These are phyloP conservation scores for Cyanoderma ruficeps DNA, from an alignment of 2,113 vertebrate genomes.

Conservation along the genomic window DNA sequence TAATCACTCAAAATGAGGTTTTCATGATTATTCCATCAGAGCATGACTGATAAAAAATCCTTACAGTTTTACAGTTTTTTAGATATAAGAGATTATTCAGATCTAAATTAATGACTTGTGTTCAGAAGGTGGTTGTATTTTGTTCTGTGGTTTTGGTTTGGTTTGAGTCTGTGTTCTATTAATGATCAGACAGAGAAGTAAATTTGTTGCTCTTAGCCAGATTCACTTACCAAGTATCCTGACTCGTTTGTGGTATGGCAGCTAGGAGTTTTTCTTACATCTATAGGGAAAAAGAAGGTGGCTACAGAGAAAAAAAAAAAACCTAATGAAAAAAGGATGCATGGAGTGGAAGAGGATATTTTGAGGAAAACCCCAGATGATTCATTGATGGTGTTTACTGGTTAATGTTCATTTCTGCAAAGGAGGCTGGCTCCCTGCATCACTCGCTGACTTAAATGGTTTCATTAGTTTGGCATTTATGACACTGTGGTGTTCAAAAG, in stretches of 20 bases:
- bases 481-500: not conserved
- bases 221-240: not conserved
- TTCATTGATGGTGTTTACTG: not conserved
- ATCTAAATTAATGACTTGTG: not conserved
- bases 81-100: not conserved
- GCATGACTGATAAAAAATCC: not conserved
- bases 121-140: not conserved
- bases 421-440: not conserved
- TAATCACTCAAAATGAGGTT: not conserved
- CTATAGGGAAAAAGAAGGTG: not conserved
- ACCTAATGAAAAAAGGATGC: not conserved
- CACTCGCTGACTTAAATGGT: not conserved
- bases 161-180: not conserved
- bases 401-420: not conserved
- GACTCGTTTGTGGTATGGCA: not conserved
- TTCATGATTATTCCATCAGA: not conserved
- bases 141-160: not conserved
- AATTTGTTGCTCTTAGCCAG: not conserved
- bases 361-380: not conserved
- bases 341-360: not conserved
- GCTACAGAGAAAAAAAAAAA: not conserved
- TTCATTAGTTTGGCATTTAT: constrained; percentile 12
- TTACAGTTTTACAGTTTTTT: not conserved
- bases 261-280: not conserved
- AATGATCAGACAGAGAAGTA: not conserved